phyloP scores from a whole-genome alignment of 2,113 vertebrate species.

The Antennarius striatus region DNA sequence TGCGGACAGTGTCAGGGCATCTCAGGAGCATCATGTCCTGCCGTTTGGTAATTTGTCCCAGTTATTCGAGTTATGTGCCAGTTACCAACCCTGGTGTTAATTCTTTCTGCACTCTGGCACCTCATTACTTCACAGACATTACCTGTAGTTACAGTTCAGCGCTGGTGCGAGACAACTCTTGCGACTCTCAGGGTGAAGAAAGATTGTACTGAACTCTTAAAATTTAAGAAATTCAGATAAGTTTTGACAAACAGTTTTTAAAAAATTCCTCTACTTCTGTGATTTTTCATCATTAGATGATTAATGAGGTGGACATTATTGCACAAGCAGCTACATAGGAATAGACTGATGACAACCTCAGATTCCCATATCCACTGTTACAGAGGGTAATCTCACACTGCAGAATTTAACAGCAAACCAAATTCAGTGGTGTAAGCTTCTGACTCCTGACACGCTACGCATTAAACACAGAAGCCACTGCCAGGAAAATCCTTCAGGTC shows the following conservation, averaged over 20 bases:
- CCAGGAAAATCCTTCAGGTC: conserved; percentile 45
- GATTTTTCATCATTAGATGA: conserved; percentile 34
- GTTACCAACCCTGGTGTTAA: conserved; percentile 68
- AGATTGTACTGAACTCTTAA: conserved; percentile 35
- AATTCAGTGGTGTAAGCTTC: conserved; percentile 42
- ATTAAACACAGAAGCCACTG: conserved; percentile 38
- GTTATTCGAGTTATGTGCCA: conserved; percentile 62
- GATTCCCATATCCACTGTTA: conserved; percentile 44
- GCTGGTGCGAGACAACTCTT: conserved; percentile 12
- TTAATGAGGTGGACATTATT: conserved; percentile 39
- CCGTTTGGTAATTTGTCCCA: conserved; percentile 31
- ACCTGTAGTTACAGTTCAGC: conserved; percentile 10
- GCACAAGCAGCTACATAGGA: conserved; percentile 57
- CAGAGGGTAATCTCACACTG: conserved; percentile 42
- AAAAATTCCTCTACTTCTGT: neutral
- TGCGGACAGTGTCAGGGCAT: conserved; percentile 73
- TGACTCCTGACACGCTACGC: conserved; percentile 24
- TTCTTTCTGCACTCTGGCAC: conserved; percentile 48
- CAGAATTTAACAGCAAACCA: conserved; percentile 47
- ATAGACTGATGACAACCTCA: conserved; percentile 47
- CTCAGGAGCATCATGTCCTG: conserved; percentile 77
- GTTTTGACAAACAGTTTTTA: too few relatives aligned
- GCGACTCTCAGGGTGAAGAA: conserved; percentile 19
- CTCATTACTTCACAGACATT: conserved; percentile 42
- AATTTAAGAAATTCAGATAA: conserved; percentile 19